phyloP scores from a whole-genome alignment of 92 coral and sea anemone species.

The Phenganax marumi region DNA sequence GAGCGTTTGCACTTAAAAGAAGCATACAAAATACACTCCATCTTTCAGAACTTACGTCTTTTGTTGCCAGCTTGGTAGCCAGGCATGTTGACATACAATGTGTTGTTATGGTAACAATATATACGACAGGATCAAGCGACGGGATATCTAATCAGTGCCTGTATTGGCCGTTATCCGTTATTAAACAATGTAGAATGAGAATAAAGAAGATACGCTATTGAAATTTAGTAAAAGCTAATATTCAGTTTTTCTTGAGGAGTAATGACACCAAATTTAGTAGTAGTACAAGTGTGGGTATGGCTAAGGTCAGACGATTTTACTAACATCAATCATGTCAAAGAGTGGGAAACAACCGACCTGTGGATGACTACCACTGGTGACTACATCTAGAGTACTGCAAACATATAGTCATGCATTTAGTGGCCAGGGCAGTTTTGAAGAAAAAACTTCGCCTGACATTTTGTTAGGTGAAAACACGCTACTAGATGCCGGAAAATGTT shows the following conservation, averaged over 20 bases:
- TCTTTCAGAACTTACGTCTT: neutral
- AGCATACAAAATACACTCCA: neutral
- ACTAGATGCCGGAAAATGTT: too few species aligned
- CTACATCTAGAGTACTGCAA: too few species aligned
- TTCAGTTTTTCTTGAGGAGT: neutral
- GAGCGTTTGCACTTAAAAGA: neutral
- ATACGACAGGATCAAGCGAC: neutral
- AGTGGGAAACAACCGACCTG: too few species aligned
- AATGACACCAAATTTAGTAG: too few species aligned
- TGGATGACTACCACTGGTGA: too few species aligned
- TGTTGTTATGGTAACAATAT: slow-evolving; percentile 37
- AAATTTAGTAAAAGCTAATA: neutral
- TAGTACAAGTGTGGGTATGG: too few species aligned
- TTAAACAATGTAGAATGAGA: neutral
- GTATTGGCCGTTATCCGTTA: slow-evolving; percentile 22
- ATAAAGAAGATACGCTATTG: neutral
- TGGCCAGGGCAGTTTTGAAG: too few species aligned
- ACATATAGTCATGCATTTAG: too few species aligned
- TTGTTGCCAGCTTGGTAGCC: slow-evolving; percentile 24
- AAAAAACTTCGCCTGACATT: too few species aligned
- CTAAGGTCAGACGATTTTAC: too few species aligned
- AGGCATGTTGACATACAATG: slow-evolving; percentile 33
- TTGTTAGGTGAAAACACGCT: too few species aligned
- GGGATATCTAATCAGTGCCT: neutral
- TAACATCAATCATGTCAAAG: too few species aligned